Evolutionary conservation across 2,113 vertebrate species (phyloP).

Genomic region (Scalopus aquaticus): DNA sequence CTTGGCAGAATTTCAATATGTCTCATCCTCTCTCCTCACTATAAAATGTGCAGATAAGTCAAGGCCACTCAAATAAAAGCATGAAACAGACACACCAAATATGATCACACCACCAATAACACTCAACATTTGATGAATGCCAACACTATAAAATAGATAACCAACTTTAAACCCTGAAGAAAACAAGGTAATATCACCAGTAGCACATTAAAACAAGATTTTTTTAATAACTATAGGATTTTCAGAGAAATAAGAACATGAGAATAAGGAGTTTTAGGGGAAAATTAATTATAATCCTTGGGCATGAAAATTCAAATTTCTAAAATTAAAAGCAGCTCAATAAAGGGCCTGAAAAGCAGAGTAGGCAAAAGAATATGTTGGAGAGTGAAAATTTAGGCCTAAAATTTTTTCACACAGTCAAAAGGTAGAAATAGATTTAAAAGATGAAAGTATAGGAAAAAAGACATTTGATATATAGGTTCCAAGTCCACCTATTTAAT

Average conservation of each 20-base stretch:
- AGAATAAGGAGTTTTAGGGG: background rate
- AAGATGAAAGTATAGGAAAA: background rate
- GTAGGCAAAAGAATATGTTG: background rate
- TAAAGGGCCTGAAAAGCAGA: background rate
- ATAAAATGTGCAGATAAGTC: background rate
- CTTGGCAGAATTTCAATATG: background rate
- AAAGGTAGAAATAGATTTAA: background rate
- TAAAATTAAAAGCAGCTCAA: conserved; percentile 9
- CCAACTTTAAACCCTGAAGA: background rate
- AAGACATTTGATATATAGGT: background rate
- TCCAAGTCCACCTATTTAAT: background rate
- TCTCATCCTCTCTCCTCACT: background rate
- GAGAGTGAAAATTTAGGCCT: background rate
- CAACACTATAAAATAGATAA: background rate
- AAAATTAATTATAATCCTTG: background rate
- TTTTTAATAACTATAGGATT: background rate
- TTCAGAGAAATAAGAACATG: background rate
- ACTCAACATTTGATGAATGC: background rate
- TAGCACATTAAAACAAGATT: background rate
- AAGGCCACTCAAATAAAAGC: background rate
- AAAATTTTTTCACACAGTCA: background rate
- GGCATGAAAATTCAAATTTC: background rate
- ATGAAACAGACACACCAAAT: background rate
- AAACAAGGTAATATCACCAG: background rate
- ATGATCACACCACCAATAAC: background rate